Percentiles rank a stretch among this genome's conserved stretches.
Evolutionary conservation across 2,113 vertebrate genomes (phyloP).

Genomic region (Diadophis punctatus): DNA sequence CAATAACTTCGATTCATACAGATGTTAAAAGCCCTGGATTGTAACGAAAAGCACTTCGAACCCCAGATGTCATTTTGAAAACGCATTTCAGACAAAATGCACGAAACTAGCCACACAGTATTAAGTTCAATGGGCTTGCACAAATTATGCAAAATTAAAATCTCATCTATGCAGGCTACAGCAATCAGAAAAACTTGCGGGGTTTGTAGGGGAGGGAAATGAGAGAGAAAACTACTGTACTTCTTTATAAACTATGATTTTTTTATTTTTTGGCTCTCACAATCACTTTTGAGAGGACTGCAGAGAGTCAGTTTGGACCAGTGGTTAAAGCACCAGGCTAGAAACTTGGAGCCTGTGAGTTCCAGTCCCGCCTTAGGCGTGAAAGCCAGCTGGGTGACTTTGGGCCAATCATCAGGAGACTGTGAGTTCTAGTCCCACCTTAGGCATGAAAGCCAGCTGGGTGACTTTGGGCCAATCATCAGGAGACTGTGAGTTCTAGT

Average conservation of each 20-base stretch:
- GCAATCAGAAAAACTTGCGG: neutral
- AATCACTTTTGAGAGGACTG: neutral
- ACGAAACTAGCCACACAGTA: constrained; percentile 24
- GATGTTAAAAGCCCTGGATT: constrained; percentile 28
- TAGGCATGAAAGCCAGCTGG: no score
- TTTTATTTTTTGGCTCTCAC: neutral
- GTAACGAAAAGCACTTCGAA: constrained; percentile 23
- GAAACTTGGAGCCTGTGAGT: neutral
- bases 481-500: no score
- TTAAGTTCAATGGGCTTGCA: constrained; percentile 44
- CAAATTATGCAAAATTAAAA: constrained; percentile 1
- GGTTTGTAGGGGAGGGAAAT: neutral
- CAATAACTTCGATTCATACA: neutral
- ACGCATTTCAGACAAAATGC: constrained; percentile 42
- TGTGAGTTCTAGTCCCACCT: no score
- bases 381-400: no score
- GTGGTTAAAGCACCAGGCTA: neutral
- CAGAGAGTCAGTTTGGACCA: neutral
- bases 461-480: no score
- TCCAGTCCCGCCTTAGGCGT: neutral
- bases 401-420: no score
- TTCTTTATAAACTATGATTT: neutral
- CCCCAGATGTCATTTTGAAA: constrained; percentile 37
- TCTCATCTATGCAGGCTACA: constrained; percentile 18
- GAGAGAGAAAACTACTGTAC: neutral